Percentiles rank a stretch among this genome's conserved stretches.
Conservation (phyloP, 2,888 invertebrate genomes). For the Perithous albicinctus region DNA sequence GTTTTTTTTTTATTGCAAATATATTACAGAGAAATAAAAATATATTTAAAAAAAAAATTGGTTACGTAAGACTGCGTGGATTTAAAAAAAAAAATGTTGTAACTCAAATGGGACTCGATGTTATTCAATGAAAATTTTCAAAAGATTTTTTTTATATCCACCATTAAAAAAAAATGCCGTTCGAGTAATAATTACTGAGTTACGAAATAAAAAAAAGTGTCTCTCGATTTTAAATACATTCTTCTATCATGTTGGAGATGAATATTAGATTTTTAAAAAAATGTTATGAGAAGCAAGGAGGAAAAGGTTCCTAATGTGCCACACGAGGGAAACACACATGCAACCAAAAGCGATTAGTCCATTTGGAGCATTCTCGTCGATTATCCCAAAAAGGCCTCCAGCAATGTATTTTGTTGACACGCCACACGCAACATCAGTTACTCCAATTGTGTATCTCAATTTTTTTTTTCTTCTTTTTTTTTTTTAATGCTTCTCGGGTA, state of each 20-base stretch:
- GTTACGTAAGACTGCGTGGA: too few relatives aligned
- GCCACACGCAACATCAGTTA: constrained; percentile 27
- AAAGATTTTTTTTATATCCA: neutral
- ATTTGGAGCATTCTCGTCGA: constrained; percentile 2
- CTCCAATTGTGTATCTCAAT: neutral
- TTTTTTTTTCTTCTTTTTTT: neutral
- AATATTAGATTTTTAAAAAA: neutral
- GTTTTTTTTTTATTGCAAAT: too few relatives aligned
- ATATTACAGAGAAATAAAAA: too few relatives aligned
- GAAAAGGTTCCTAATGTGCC: constrained; percentile 15
- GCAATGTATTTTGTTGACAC: constrained; percentile 14
- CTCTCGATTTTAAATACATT: neutral
- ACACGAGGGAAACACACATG: constrained; percentile 13
- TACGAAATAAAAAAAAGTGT: neutral
- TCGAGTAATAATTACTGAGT: neutral
- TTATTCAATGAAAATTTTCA: neutral
- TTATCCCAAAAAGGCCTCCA: neutral
- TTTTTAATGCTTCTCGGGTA: neutral
- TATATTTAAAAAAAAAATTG: too few relatives aligned
- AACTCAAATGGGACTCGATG: neutral
- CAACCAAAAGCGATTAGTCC: constrained; percentile 22
- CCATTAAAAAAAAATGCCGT: neutral
- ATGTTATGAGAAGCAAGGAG: neutral
- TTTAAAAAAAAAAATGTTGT: too few relatives aligned
- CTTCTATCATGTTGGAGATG: neutral